A percentile compares a stretch with the other conserved stretches of the same genome.
Evolutionary conservation across 2,113 vertebrate genomes (phyloP).

Genomic region (Xiphophorus hellerii): DNA sequence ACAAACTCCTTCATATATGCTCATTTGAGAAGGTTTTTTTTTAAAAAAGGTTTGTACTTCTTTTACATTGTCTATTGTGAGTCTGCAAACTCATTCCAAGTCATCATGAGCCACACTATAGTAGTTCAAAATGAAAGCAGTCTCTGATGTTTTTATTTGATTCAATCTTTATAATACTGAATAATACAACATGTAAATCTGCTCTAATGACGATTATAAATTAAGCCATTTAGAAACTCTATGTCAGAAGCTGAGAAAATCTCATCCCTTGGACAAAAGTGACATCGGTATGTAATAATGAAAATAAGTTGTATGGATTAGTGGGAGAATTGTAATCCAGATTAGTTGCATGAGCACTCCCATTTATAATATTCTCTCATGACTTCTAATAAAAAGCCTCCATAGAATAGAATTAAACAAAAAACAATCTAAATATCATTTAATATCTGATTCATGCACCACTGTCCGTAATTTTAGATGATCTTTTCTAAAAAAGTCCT

Average conservation of each 20-base stretch:
- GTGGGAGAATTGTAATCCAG: slow-evolving; percentile 61
- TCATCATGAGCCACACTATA: too few species aligned
- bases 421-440: slow-evolving; percentile 20
- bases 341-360: slow-evolving; percentile 54
- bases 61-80: too few species aligned
- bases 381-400: slow-evolving; percentile 43
- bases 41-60: too few species aligned
- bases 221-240: slow-evolving; percentile 38
- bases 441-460: background rate
- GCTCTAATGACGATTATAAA: slow-evolving; percentile 14
- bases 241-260: slow-evolving; percentile 33
- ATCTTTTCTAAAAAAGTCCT: background rate
- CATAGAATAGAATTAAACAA: slow-evolving; percentile 16
- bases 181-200: slow-evolving; percentile 14
- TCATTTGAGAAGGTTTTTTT: too few species aligned
- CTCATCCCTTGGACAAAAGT: slow-evolving; percentile 47
- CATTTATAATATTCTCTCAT: slow-evolving; percentile 43
- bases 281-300: slow-evolving; percentile 32
- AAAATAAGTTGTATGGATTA: slow-evolving; percentile 54
- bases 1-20: too few species aligned
- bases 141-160: background rate
- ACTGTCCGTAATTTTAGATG: background rate
- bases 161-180: slow-evolving; percentile 23
- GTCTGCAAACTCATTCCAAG: too few species aligned
- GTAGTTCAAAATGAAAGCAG: too few species aligned